Evolutionary conservation across 2,888 invertebrate genomes (phyloP), one percentile per base, ranked within the genome.

Genomic region (Oegoconia quadripuncta): DNA sequence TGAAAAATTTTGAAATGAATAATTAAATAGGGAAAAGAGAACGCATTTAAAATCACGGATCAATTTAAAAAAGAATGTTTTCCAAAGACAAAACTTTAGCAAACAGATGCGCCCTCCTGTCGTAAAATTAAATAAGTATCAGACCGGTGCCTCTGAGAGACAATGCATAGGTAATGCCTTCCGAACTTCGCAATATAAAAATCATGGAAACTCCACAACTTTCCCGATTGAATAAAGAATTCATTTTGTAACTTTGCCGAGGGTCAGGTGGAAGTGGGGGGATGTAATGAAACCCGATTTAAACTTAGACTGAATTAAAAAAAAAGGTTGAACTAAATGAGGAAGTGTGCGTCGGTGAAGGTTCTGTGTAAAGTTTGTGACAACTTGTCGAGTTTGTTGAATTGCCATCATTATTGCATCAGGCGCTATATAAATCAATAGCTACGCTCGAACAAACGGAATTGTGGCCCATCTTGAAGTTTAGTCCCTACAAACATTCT

Each of bases 81-180:
- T 3, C 33, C 31, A 39, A 46, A 46, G 35, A 42, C 23, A 37
- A 40, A 48, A 43, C 30, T 44, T 38, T 33, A 32, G 32, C 30
- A 39, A 46, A 44, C 43, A 46, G 44, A 50, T 37, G 41, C 34
- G 34, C 32, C 47, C 50, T 39, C 47, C 48, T 44, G 35, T 42
- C 56, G 59, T 65, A 65, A 75, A 75, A 80, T 82, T 74, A 78
- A 80, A 80, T 70, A 77, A 76, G 67, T 63, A 65, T 59, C 51
- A 52, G 45, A 50, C 26, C 46, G 35, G 27, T 38, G 52, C 47
- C 44, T 33, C 42, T 43, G 48, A 72, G 72, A 72, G 72, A 82
- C 82, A 83, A 80, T 80, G 82, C 81, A 84, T 82, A 81, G 76
- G 72, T 78, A 80, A 84, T 79, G 76, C 56, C 43, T 42, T 44